Percentiles rank a stretch among this genome's conserved stretches.
Conservation (phyloP, 37 sponge, comb jelly and placozoan genomes). For the Ianthella basta region DNA sequence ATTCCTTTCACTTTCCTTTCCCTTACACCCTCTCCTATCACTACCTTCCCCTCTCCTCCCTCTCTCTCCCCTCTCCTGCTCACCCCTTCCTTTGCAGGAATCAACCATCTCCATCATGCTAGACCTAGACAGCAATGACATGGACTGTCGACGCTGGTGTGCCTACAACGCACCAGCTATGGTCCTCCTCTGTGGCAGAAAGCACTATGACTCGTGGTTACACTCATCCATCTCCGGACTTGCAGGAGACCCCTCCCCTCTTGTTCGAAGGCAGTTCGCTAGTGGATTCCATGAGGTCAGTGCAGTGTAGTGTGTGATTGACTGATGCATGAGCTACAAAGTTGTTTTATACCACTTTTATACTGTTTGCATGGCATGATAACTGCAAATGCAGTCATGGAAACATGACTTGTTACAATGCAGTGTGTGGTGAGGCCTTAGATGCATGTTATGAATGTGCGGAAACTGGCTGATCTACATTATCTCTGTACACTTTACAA, state of each 20-base stretch:
- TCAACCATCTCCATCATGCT: background rate
- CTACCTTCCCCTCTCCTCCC: background rate
- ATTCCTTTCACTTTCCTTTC: too few relatives aligned
- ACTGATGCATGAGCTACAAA: too few relatives aligned
- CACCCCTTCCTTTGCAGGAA: background rate
- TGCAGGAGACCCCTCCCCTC: background rate
- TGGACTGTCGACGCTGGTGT: constrained; percentile 9
- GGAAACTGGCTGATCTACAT: too few relatives aligned
- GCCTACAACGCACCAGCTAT: background rate
- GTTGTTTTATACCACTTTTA: too few relatives aligned
- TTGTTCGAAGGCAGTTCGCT: constrained; percentile 45
- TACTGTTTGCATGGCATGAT: background rate
- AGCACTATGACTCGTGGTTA: background rate
- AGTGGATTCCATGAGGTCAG: constrained; percentile 77
- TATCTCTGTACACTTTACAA: too few relatives aligned
- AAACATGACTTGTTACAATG: too few relatives aligned
- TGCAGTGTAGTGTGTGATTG: too few relatives aligned
- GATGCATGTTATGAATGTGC: background rate
- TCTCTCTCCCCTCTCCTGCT: background rate
- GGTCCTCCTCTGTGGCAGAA: background rate
- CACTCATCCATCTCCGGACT: background rate
- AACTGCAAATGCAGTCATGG: background rate
- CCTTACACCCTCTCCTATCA: too few relatives aligned
- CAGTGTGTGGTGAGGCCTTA: too few relatives aligned
- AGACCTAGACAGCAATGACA: background rate